A percentile compares a stretch with the other conserved stretches of the same genome.
phyloP scores from a whole-genome alignment of 2,888 invertebrate genomes.

The Helleia helle region DNA sequence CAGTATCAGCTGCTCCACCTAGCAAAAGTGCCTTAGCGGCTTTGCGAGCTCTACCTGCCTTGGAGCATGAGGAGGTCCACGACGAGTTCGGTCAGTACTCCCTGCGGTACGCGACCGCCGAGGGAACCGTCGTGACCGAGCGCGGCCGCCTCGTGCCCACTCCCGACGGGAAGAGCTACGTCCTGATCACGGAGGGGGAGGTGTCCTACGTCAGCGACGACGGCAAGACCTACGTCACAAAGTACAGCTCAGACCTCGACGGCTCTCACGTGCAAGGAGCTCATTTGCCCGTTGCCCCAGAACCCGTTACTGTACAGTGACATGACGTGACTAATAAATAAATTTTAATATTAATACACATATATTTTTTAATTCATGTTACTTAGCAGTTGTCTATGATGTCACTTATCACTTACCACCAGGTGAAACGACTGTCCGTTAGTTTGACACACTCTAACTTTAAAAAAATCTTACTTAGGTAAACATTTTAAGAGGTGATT shows the following conservation, averaged over 20 bases:
- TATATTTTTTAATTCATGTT: no score
- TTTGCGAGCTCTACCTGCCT: conserved; percentile 12
- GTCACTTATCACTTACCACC: no score
- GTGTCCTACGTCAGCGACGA: conserved; percentile 40
- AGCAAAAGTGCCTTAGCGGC: conserved; percentile 14
- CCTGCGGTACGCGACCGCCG: conserved; percentile 39
- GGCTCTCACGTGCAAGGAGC: conserved; percentile 35
- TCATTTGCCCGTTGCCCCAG: conserved; percentile 26
- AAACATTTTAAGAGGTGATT: no score
- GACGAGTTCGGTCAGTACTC: conserved; percentile 38
- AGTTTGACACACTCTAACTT: no score
- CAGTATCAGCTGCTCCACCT: conserved; percentile 27
- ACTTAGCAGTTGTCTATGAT: no score
- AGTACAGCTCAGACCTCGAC: conserved; percentile 38
- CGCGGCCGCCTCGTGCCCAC: conserved; percentile 33
- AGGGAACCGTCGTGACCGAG: conserved; percentile 36
- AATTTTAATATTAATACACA: no score
- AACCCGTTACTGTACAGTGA: not conserved
- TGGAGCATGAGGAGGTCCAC: conserved; percentile 35
- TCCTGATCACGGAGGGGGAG: conserved; percentile 40
- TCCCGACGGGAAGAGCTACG: conserved; percentile 27
- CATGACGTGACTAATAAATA: no score
- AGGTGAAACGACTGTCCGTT: no score
- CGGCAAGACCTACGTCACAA: conserved; percentile 37
- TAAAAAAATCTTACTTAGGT: no score